Evolutionary conservation across 2,113 vertebrate genomes (phyloP), one percentile per base, ranked within the genome.

Genomic region (Theristicus caerulescens): DNA sequence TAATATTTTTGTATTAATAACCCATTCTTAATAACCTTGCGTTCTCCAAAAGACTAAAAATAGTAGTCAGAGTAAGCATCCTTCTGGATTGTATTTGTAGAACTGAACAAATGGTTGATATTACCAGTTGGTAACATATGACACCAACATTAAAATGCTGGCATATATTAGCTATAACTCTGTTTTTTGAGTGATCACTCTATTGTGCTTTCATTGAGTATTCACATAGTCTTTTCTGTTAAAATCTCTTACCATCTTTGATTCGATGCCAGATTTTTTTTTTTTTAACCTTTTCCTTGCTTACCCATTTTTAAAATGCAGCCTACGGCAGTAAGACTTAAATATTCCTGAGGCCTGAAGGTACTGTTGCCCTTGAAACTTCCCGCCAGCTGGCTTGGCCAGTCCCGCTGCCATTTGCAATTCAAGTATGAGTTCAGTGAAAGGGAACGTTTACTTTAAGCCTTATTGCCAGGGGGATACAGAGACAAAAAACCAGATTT

Each of bases 91-190:
- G 38, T 81, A 49, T 93, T 95, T 93, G 36, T 66, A 26, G 42
- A 90, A 67, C 44, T 90, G 92, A 87, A 82, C 52, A 93, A 96
- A 73, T 90, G 82, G 57, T 91, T 95, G 70, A 61, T 85, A 85
- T 92, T 90, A 94, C 64, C 58, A 81, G 72, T 78, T 94, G 67
- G 87, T 95, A 94, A 88, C 24, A 69, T 38, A 38, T 49, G 70
- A 96, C 52, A 82, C 31, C 47, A 74, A 10, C 65, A 40, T 74
- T 77, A 82, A 93, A 87, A 92, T 80, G 49, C 58, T 90, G 74
- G 31, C 79, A 49, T 42, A 32, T 76, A 90, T 79, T 87, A 94
- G 21, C 18, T 85, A 18, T 61, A 69, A 80, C 10, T 13, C 40
- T 2, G 0, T 59, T 88, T 92, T 82, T 21, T 4, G 9, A 88